Conservation (phyloP, 2,113 vertebrate genomes). For the Cervus canadensis region DNA sequence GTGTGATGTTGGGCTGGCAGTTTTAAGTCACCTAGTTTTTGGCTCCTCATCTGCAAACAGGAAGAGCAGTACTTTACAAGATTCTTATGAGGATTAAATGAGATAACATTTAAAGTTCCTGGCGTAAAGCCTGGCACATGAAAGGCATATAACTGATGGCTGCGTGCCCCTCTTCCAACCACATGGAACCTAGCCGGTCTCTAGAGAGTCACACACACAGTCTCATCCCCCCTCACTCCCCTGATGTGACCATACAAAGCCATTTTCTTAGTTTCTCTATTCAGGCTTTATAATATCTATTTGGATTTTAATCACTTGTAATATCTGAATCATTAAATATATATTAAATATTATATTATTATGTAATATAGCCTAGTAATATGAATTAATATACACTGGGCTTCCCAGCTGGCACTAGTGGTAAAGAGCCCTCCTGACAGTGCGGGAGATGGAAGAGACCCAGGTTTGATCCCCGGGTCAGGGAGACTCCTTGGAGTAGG, state of each 20-base stretch:
- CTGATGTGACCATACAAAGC: background rate
- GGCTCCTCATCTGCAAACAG: background rate
- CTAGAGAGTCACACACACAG: background rate
- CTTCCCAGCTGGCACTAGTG: background rate
- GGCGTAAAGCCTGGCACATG: background rate
- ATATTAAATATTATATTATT: background rate
- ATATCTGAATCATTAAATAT: background rate
- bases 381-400: background rate
- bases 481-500: background rate
- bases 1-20: fast-evolving
- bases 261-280: background rate
- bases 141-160: background rate
- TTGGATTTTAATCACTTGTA: background rate
- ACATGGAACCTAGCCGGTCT: background rate
- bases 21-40: background rate
- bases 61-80: background rate
- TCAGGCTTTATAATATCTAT: background rate
- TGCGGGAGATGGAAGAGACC: background rate
- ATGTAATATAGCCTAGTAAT: background rate
- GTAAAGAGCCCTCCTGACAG: background rate
- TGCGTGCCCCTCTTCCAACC: background rate
- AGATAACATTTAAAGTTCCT: background rate
- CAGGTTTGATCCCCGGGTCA: background rate
- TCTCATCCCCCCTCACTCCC: background rate
- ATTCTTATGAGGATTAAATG: background rate